Base-by-base conservation (phyloP, 2,113 vertebrate species). In the Trematocara marginatum region DNA sequence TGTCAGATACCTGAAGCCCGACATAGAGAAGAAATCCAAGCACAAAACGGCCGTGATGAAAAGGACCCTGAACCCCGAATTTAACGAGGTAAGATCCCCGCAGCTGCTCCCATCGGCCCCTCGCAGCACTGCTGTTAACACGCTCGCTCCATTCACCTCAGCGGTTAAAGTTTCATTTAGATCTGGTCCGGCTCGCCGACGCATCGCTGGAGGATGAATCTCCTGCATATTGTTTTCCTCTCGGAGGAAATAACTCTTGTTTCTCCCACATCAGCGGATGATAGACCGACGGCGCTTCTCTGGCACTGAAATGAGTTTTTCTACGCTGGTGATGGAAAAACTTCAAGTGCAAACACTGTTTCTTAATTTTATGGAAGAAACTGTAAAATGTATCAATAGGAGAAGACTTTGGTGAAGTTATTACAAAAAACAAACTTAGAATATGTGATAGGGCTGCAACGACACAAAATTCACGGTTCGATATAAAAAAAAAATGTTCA, bases 51-150 rank as follows among this genome's bases (percentile, higher is more conserved):
- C 95, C 0, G 97, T 98, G 89, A 97, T 97, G 89, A 98, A 97
- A 90, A 98, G 97, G 91, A 98, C 97, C 1, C 96, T 98, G 38
- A 98, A 98, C 89, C 97, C 97, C 0, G 97, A 98, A 87, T 98
- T 97, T 90, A 97, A 97, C 5, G 97, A 98, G 97, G 97, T 97
- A 82, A 81, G 54, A 4, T 9, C 18, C 31, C 13, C 49, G 2
- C 42, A 31, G 9, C 51, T 52, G 38, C 18, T 26, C 26, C 26
- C 26, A 26, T 26, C 26, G 26, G 2, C 54, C 42, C 56, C 56
- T 0, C 71, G 7, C 31, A 51, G 45, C 6, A 76, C 7, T 3
- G 52, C 18, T 4, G 23, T 34, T 56, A 42, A 79, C 52, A 38
- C 57, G 49, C 83, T 53, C 1, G 29, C 59, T 10, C 20, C 4